A percentile compares a stretch with the other conserved stretches of the same genome.
Conservation (phyloP, 2,888 invertebrate species). For the Onchidella celtica region DNA sequence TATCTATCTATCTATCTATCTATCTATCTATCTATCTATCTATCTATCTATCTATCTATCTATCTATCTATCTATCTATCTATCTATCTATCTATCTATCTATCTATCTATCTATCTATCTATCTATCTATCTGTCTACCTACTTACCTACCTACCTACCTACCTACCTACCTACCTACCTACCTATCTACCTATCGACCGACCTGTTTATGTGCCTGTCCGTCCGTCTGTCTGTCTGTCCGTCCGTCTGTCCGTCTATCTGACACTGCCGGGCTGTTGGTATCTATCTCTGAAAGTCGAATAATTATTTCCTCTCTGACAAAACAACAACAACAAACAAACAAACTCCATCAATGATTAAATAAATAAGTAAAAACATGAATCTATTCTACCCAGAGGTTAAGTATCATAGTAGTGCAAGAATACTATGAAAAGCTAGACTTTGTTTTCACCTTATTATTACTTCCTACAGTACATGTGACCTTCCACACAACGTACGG, state of each 20-base stretch:
- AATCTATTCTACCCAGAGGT: too few relatives aligned
- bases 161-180: background rate
- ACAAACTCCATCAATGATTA: too few relatives aligned
- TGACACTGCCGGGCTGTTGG: too few relatives aligned
- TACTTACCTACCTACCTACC: background rate
- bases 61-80: conserved; percentile 5
- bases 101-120: background rate
- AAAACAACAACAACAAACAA: too few relatives aligned
- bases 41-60: conserved; percentile 11
- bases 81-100: background rate
- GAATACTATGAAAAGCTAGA: too few relatives aligned
- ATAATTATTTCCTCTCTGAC: too few relatives aligned
- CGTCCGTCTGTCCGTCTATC: background rate
- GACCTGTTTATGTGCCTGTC: background rate
- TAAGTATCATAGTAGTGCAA: too few relatives aligned
- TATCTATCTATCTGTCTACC: conserved; percentile 15
- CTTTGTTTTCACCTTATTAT: too few relatives aligned
- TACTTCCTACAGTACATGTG: too few relatives aligned
- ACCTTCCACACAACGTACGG: too few relatives aligned
- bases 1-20: background rate
- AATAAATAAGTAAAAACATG: too few relatives aligned
- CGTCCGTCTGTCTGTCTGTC: conserved; percentile 1
- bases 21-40: background rate
- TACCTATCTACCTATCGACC: background rate
- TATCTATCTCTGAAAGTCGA: too few relatives aligned